A percentile compares a stretch with the other conserved stretches of the same genome.
Conservation (phyloP, 2,888 invertebrate species). For the Thereva unica region DNA sequence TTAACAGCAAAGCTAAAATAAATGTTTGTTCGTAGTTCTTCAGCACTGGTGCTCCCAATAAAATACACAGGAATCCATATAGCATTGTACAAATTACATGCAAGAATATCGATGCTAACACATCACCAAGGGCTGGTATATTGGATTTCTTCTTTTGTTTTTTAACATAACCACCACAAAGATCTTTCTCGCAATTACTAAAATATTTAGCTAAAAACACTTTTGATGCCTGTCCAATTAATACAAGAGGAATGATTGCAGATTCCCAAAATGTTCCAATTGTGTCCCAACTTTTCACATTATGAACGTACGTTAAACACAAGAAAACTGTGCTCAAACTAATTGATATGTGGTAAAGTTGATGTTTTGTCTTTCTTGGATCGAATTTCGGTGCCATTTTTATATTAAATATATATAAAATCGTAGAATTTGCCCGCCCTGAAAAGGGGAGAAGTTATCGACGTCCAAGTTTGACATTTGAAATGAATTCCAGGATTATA, state of each 20-base stretch:
- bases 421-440: no score
- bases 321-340: constrained; percentile 54
- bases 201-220: constrained; percentile 52
- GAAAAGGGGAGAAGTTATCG: no score
- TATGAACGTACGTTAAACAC: constrained; percentile 56
- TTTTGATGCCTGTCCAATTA: constrained; percentile 53
- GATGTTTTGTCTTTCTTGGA: constrained; percentile 56
- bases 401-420: constrained; percentile 21
- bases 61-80: constrained; percentile 55
- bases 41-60: constrained; percentile 58
- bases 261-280: constrained; percentile 56
- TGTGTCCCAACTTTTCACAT: constrained; percentile 52
- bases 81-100: constrained; percentile 53
- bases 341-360: constrained; percentile 55
- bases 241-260: constrained; percentile 54
- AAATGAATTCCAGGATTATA: no score
- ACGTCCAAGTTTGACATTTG: no score
- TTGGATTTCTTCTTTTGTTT: constrained; percentile 2
- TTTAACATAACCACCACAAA: constrained; percentile 44
- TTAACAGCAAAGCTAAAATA: constrained; percentile 53
- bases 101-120: constrained; percentile 51
- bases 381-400: constrained; percentile 53
- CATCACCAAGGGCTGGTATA: constrained; percentile 46
- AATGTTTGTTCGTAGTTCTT: constrained; percentile 57
- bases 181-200: constrained; percentile 48